These are phyloP conservation scores for Sisor rabdophorus DNA, from an alignment of 2,113 vertebrate species.

Conservation along the genomic window DNA sequence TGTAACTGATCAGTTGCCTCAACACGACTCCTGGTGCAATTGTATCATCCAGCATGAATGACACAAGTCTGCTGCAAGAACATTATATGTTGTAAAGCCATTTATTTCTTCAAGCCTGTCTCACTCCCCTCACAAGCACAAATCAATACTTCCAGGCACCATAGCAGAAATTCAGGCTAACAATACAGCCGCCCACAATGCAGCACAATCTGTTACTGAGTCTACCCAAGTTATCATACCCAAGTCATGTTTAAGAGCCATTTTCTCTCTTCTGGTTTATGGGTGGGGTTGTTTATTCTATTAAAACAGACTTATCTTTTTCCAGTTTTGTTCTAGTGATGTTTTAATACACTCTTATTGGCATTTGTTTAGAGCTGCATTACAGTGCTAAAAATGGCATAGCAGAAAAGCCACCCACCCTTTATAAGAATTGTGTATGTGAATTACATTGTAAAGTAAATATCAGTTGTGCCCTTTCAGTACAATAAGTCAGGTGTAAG, in stretches of 20 bases:
- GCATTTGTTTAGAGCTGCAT: not conserved
- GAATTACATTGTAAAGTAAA: no score
- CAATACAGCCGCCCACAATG: conserved; percentile 2
- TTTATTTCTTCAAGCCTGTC: not conserved
- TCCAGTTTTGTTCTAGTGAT: conserved; percentile 8
- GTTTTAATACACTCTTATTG: not conserved
- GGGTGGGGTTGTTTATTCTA: not conserved
- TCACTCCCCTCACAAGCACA: conserved; percentile 25
- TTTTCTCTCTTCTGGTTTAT: not conserved
- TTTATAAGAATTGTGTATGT: not conserved
- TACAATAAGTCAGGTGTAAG: no score
- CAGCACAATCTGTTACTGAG: conserved; percentile 23
- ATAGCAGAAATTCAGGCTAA: conserved; percentile 9
- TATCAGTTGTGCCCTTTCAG: not conserved
- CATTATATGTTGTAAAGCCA: not conserved
- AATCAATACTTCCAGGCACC: not conserved
- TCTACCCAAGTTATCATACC: conserved; percentile 11
- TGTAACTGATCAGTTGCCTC: not conserved
- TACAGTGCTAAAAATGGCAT: not conserved
- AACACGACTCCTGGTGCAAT: conserved; percentile 30
- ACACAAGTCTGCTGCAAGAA: not conserved
- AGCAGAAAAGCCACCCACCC: not conserved
- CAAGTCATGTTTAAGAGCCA: conserved; percentile 10
- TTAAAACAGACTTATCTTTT: not conserved
- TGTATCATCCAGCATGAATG: conserved; percentile 2